Percentiles rank a stretch among this genome's conserved stretches.
Evolutionary conservation across 2,888 invertebrate genomes (phyloP).

Genomic region (Coelinius sp.): DNA sequence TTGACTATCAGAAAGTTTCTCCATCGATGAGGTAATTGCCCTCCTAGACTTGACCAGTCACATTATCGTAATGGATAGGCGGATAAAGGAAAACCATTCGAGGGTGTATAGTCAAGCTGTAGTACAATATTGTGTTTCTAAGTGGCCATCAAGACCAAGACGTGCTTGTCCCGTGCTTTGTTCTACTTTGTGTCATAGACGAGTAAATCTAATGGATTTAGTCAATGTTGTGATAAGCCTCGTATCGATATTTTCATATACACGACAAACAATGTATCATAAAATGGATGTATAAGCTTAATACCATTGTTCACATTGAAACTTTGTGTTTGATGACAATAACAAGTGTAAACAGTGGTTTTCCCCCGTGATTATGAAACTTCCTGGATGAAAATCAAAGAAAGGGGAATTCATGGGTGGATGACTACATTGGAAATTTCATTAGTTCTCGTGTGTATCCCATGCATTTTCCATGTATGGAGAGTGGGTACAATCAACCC

Average conservation of each 20-base stretch:
- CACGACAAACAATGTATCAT: slow-evolving; percentile 11
- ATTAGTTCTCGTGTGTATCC: not conserved
- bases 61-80: slow-evolving; percentile 37
- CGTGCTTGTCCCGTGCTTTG: slow-evolving; percentile 26
- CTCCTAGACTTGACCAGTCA: slow-evolving; percentile 24
- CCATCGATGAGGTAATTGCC: slow-evolving; percentile 33
- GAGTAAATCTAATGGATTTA: slow-evolving; percentile 20
- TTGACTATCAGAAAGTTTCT: slow-evolving; percentile 21
- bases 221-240: slow-evolving; percentile 15
- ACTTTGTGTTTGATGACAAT: not conserved
- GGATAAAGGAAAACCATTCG: slow-evolving; percentile 5
- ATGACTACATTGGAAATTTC: not conserved
- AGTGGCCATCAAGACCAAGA: slow-evolving; percentile 50
- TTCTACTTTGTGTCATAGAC: slow-evolving; percentile 3
- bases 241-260: slow-evolving; percentile 16
- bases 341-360: not conserved
- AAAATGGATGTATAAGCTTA: slow-evolving; percentile 15
- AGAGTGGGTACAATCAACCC: not conserved
- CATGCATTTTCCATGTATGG: slow-evolving; percentile 7
- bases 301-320: not conserved
- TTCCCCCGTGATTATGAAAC: not conserved
- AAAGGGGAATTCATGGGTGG: not conserved
- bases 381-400: not conserved
- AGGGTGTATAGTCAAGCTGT: slow-evolving; percentile 32
- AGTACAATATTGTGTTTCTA: slow-evolving; percentile 45